Percentiles rank a stretch among this genome's conserved stretches.
Conservation (phyloP, 2,888 invertebrate genomes). For the Nematopogon swammerdamellus region DNA sequence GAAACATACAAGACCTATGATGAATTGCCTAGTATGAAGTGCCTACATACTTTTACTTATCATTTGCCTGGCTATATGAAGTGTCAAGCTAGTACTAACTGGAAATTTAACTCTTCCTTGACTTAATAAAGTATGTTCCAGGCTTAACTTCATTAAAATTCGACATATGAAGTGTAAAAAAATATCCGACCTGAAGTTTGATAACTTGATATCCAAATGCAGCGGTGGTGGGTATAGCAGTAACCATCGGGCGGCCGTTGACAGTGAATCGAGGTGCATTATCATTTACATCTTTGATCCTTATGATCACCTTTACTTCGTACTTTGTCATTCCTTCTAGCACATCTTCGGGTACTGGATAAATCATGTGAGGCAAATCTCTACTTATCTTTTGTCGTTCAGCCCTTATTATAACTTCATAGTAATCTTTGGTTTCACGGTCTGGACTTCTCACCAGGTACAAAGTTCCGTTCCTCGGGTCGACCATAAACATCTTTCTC, state of each 20-base stretch:
- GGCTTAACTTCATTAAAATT: too few relatives aligned
- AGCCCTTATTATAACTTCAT: slow-evolving; percentile 54
- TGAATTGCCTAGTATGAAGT: not conserved
- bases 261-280: slow-evolving; percentile 75
- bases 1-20: not conserved
- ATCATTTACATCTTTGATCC: slow-evolving; percentile 79
- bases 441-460: slow-evolving; percentile 73
- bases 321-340: slow-evolving; percentile 69
- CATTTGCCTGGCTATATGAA: too few relatives aligned
- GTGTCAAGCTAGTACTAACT: too few relatives aligned
- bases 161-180: too few relatives aligned
- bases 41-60: too few relatives aligned
- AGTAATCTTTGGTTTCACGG: slow-evolving; percentile 65
- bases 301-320: slow-evolving; percentile 76
- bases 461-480: slow-evolving; percentile 72
- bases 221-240: slow-evolving; percentile 78
- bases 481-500: slow-evolving; percentile 67
- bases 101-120: too few relatives aligned
- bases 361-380: slow-evolving; percentile 70
- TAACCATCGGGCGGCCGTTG: slow-evolving; percentile 74
- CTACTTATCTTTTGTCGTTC: slow-evolving; percentile 60
- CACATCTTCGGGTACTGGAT: slow-evolving; percentile 71
- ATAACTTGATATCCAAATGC: slow-evolving; percentile 80
- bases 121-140: too few relatives aligned
- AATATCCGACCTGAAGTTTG: slow-evolving; percentile 64